Evolutionary conservation across 2,113 vertebrate species (phyloP).

Genomic region (Mobula hypostoma): DNA sequence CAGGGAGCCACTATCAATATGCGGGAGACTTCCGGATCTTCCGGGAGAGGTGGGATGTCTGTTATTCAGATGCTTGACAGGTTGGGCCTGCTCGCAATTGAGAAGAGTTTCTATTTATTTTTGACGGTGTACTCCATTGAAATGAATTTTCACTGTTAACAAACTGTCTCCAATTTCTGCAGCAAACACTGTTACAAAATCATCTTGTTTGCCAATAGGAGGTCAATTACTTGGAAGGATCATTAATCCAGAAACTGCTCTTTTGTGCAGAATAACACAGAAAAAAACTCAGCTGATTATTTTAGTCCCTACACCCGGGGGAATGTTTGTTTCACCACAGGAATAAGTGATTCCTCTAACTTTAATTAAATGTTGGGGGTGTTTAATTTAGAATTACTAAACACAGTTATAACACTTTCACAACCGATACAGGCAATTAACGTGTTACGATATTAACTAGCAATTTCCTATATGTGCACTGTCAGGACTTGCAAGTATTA

Average conservation of each 20-base stretch:
- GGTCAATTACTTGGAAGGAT: neutral
- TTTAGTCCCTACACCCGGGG: neutral
- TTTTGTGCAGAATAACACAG: constrained; percentile 6
- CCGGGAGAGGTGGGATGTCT: no score
- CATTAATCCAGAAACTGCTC: neutral
- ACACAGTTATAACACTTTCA: neutral
- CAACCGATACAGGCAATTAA: neutral
- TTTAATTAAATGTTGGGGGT: constrained; percentile 22
- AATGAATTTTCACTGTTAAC: neutral
- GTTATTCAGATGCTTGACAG: neutral
- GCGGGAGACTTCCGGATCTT: no score
- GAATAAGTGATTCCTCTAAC: neutral
- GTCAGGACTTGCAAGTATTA: constrained; percentile 11
- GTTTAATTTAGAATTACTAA: constrained; percentile 26
- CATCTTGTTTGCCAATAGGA: neutral
- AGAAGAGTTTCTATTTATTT: neutral
- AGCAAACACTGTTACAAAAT: neutral
- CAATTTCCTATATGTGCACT: neutral
- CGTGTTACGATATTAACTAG: neutral
- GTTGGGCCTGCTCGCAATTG: neutral
- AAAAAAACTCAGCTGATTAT: constrained; percentile 12
- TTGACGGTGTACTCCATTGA: neutral
- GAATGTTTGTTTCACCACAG: neutral
- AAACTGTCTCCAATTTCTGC: neutral
- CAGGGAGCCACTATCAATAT: no score